phyloP scores from a whole-genome alignment of 2,113 vertebrate species.

The Pagrus major region DNA sequence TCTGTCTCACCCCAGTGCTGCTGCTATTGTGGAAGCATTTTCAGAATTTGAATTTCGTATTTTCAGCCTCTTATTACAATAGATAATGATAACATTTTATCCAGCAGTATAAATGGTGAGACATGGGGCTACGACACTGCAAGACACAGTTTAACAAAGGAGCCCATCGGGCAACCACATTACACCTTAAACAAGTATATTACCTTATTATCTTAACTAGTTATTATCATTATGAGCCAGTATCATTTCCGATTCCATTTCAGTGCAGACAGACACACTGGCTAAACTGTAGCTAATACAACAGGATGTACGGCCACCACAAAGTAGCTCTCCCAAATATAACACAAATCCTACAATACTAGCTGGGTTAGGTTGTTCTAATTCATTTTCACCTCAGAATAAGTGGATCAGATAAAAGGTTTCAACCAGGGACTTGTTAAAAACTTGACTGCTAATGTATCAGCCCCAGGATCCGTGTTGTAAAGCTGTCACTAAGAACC shows the following conservation, averaged over 20 bases:
- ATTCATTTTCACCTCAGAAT: neutral
- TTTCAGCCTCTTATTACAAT: neutral
- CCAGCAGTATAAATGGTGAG: conserved; percentile 19
- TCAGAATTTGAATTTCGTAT: neutral
- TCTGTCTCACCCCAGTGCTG: neutral
- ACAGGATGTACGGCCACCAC: neutral
- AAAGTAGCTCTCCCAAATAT: neutral
- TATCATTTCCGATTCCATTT: neutral
- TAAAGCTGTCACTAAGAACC: neutral
- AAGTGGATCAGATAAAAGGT: neutral
- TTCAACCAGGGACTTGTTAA: neutral
- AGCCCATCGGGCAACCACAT: neutral
- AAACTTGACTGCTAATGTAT: neutral
- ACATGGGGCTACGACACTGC: conserved; percentile 3
- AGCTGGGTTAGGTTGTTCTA: neutral
- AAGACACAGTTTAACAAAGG: conserved; percentile 12
- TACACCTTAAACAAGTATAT: neutral
- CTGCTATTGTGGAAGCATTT: neutral
- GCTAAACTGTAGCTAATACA: neutral
- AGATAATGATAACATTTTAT: conserved; percentile 17
- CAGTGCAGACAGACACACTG: neutral
- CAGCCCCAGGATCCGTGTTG: neutral
- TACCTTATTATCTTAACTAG: conserved; percentile 10
- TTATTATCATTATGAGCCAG: conserved; percentile 3
- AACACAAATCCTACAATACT: too few species aligned